Evolutionary conservation across 2,113 vertebrate species (phyloP), one percentile per base, ranked within the genome.

Genomic region (Asarcornis scutulata): DNA sequence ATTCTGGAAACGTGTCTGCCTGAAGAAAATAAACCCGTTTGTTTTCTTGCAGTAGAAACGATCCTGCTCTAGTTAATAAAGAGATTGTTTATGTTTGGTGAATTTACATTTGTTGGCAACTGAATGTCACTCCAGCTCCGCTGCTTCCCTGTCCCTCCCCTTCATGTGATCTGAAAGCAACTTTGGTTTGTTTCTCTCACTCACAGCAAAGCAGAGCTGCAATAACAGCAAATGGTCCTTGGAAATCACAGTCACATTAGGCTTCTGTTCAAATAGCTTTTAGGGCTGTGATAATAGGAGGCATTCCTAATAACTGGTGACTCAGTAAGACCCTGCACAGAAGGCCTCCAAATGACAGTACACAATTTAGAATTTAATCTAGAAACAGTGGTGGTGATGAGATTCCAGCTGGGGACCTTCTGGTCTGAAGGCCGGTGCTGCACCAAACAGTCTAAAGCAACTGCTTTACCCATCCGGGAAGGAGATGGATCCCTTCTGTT

Each of bases 251-350:
- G 83, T 91, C 97, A 36, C 98, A 98, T 98, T 98, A 98, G 98
- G 98, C 98, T 98, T 97, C 98, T 97, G 97, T 98, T 98, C 98
- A 98, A 98, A 98, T 97, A 96, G 98, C 98, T 98, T 97, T 98
- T 98, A 97, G 97, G 97, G 95, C 92, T 97, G 96, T 1, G 23
- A 97, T 98, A 98, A 98, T 98, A 95, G 96, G 96, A 98, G 97
- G 85, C 96, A 97, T 97, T 96, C 96, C 97, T 98, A 98, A 98
- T 98, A 98, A 98, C 97, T 93, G 97, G 97, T 98, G 98, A 98
- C 97, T 98, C 98, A 90, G 93, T 80, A 85, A 98, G 97, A 97
- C 98, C 97, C 96, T 98, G 97, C 98, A 97, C 98, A 98, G 97
- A 98, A 98, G 98, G 98, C 97, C 97, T 98, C 98, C 97, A 98